A percentile compares a stretch with the other conserved stretches of the same genome.
Conservation (phyloP, 2,888 invertebrate genomes). For the Ethmia dodecea region DNA sequence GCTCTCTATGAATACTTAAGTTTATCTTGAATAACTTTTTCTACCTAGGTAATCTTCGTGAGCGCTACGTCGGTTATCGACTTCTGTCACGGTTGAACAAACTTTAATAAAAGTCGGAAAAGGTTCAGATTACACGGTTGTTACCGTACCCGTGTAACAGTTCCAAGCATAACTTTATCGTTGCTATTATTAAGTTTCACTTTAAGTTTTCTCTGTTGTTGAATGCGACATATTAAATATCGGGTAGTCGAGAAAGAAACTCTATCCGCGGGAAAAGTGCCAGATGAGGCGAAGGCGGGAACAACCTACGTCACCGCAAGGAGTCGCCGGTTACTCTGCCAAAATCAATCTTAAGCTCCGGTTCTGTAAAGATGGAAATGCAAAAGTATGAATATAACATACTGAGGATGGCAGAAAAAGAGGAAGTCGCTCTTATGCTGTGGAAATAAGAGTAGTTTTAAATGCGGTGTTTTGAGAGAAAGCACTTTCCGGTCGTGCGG, state of each 20-base stretch:
- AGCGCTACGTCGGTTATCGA: too few relatives aligned
- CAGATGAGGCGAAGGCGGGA: slow-evolving; percentile 51
- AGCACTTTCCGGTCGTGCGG: slow-evolving; percentile 70
- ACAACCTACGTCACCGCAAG: slow-evolving; percentile 47
- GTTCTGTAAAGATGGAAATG: slow-evolving; percentile 32
- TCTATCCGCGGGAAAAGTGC: slow-evolving; percentile 63
- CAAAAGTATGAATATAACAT: too few relatives aligned
- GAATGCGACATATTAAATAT: slow-evolving; percentile 43
- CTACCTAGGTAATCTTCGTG: too few relatives aligned
- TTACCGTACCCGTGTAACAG: slow-evolving; percentile 16
- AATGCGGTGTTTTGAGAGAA: slow-evolving; percentile 49
- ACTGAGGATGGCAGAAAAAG: too few relatives aligned
- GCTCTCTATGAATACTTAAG: too few relatives aligned
- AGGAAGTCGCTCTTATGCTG: slow-evolving; percentile 34
- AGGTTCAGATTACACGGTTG: slow-evolving; percentile 7
- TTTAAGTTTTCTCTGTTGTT: slow-evolving; percentile 36
- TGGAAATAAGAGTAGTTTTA: slow-evolving; percentile 42
- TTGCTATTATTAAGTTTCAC: slow-evolving; percentile 40
- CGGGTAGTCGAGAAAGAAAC: slow-evolving; percentile 48
- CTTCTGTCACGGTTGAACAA: neutral
- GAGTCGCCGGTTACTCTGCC: too few relatives aligned
- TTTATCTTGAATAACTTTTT: too few relatives aligned
- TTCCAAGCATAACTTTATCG: slow-evolving; percentile 13
- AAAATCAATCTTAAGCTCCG: slow-evolving; percentile 37
- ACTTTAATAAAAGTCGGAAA: slow-evolving; percentile 17